phyloP scores from a whole-genome alignment of 2,113 vertebrate species.

The Pelecanoides urinatrix region DNA sequence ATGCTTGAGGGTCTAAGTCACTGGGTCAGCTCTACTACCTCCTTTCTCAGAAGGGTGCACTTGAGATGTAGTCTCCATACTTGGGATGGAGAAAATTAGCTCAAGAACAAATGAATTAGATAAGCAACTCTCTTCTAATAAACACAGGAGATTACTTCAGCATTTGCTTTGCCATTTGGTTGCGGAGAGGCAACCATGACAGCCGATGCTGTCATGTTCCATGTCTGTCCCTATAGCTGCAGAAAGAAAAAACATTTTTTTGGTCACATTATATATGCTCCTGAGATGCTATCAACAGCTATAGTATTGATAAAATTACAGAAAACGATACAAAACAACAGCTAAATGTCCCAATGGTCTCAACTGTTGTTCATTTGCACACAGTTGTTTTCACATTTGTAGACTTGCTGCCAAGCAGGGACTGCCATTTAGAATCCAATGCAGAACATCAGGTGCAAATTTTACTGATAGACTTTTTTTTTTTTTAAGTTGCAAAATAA shows the following conservation, averaged over 20 bases:
- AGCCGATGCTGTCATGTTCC: not conserved
- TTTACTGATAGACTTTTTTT: not conserved
- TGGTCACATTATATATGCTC: rapidly evolving
- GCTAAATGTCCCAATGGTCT: not conserved
- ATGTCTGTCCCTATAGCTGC: not conserved
- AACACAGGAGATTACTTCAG: not conserved
- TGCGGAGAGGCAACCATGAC: not conserved
- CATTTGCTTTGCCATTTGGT: not conserved
- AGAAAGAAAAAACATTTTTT: not conserved
- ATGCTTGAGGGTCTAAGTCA: not conserved
- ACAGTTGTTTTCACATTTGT: not conserved
- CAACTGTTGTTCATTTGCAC: not conserved
- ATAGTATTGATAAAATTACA: not conserved
- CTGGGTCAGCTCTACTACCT: not conserved
- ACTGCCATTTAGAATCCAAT: not conserved
- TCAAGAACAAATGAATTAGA: not conserved
- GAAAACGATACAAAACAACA: not conserved
- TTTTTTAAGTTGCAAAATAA: not conserved
- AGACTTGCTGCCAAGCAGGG: not conserved
- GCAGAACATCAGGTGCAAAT: not conserved
- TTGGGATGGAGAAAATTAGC: not conserved
- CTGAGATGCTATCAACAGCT: not conserved
- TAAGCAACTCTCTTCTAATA: not conserved
- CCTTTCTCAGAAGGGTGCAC: not conserved
- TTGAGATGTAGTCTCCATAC: not conserved